phyloP scores from a whole-genome alignment of 2,797 vertebrate genomes.

The Pipistrellus kuhlii region DNA sequence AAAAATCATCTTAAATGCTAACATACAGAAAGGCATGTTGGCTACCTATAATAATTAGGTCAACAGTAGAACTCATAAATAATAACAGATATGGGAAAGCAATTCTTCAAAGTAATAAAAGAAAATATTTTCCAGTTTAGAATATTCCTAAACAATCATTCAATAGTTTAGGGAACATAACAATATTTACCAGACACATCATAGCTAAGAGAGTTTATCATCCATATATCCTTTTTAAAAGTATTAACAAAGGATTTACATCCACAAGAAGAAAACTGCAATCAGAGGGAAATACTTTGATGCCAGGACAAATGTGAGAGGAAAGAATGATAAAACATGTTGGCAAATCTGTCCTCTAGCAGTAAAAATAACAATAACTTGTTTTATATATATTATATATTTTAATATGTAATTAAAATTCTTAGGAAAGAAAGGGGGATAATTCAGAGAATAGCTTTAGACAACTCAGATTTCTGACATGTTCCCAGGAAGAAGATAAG shows the following conservation, averaged over 20 bases:
- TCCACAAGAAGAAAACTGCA: conserved; percentile 17
- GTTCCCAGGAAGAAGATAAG: background rate
- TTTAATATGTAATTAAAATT: background rate
- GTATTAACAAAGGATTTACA: background rate
- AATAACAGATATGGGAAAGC: conserved; percentile 26
- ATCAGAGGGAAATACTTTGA: background rate
- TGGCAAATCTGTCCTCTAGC: background rate
- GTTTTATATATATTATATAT: too few relatives aligned
- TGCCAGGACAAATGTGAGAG: background rate
- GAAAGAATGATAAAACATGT: background rate
- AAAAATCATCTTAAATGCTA: conserved; percentile 29
- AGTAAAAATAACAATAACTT: conserved; percentile 11
- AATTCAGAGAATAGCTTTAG: background rate
- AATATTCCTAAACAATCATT: conserved; percentile 33
- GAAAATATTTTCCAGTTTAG: background rate
- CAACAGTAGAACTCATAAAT: conserved; percentile 17
- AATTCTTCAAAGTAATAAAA: background rate
- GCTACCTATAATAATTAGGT: conserved; percentile 4
- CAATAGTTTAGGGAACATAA: background rate
- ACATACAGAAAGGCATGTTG: background rate
- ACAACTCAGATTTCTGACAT: background rate
- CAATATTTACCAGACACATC: background rate
- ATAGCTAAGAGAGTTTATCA: background rate
- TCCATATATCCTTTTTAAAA: background rate
- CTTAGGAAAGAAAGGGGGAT: background rate